phyloP scores from a whole-genome alignment of 2,888 invertebrate species.

The Heteromyza rotundicornis region DNA sequence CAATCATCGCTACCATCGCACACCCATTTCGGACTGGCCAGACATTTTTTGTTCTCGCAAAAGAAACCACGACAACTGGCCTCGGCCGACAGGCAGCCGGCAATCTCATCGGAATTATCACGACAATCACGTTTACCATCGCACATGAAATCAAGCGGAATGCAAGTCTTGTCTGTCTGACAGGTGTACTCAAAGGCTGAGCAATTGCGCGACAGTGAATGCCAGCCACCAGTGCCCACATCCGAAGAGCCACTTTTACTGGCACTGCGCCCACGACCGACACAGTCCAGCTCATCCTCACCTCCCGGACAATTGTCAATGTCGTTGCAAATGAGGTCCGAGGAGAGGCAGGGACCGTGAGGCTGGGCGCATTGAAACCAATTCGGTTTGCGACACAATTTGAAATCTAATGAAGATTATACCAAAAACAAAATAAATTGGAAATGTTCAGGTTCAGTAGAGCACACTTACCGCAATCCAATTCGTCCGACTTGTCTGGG shows the following conservation, averaged over 20 bases:
- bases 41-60: slow-evolving; percentile 67
- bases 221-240: slow-evolving; percentile 34
- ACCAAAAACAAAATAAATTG: no score
- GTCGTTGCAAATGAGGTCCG: slow-evolving; percentile 75
- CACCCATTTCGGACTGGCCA: slow-evolving; percentile 63
- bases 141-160: slow-evolving; percentile 72
- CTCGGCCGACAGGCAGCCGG: slow-evolving; percentile 58
- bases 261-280: slow-evolving; percentile 11
- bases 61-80: slow-evolving; percentile 68
- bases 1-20: slow-evolving; percentile 69
- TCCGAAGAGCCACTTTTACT: slow-evolving; percentile 14
- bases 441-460: no score
- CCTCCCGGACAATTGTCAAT: slow-evolving; percentile 71
- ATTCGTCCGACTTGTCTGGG: slow-evolving; percentile 56
- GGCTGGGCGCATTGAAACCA: slow-evolving; percentile 58
- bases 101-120: slow-evolving; percentile 74
- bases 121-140: slow-evolving; percentile 75
- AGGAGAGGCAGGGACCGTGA: slow-evolving; percentile 72
- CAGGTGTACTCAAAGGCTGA: slow-evolving; percentile 55
- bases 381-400: slow-evolving; percentile 54
- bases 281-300: slow-evolving; percentile 67
- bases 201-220: slow-evolving; percentile 43
- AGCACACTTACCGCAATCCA: slow-evolving; percentile 50
- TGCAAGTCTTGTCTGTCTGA: slow-evolving; percentile 65
- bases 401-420: no score